Evolutionary conservation across 2,888 invertebrate genomes (phyloP).

Genomic region (Hermodice carunculata): DNA sequence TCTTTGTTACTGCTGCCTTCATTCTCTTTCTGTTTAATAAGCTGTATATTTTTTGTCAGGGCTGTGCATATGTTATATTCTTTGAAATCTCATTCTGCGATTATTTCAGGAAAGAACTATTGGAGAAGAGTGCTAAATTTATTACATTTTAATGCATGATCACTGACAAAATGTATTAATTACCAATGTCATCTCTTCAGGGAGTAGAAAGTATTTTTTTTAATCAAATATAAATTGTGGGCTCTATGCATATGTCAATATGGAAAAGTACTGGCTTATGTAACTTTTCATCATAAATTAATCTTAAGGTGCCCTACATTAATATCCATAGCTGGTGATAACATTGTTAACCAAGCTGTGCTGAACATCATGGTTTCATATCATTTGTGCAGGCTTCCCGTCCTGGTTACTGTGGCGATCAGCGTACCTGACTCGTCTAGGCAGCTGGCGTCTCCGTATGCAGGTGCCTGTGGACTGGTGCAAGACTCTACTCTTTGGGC

Average conservation of each 20-base stretch:
- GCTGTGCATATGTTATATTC: too few relatives aligned
- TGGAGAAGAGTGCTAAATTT: too few relatives aligned
- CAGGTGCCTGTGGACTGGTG: conserved; percentile 71
- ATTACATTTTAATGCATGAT: too few relatives aligned
- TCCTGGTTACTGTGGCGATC: conserved; percentile 71
- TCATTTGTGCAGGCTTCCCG: conserved; percentile 59
- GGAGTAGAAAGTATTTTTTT: neutral
- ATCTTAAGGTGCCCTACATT: too few relatives aligned
- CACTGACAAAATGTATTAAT: too few relatives aligned
- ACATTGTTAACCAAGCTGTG: neutral
- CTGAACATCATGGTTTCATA: neutral
- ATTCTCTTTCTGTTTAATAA: neutral
- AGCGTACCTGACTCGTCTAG: conserved; percentile 69
- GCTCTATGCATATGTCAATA: neutral
- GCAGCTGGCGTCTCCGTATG: conserved; percentile 70
- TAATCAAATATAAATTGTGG: neutral
- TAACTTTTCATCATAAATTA: too few relatives aligned
- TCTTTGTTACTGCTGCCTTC: neutral
- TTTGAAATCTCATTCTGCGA: too few relatives aligned
- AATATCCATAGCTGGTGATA: too few relatives aligned
- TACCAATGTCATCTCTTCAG: neutral
- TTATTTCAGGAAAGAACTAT: too few relatives aligned
- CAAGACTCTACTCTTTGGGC: conserved; percentile 69
- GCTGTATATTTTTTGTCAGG: too few relatives aligned
- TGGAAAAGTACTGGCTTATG: neutral